phyloP scores from a whole-genome alignment of 2,113 vertebrate genomes.

The Mesitornis unicolor region DNA sequence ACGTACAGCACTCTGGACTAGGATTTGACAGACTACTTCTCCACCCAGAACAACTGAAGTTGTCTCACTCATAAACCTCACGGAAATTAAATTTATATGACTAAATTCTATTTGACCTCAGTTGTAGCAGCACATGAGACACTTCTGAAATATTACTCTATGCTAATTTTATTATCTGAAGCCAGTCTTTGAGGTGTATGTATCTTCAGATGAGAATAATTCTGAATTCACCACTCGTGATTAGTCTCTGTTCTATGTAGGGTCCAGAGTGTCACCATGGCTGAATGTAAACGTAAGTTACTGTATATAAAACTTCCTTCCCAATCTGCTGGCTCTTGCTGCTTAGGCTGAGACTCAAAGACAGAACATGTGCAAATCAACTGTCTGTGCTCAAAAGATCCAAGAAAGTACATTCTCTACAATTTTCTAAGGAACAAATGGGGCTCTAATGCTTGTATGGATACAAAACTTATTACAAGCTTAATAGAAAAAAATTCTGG shows the following conservation, averaged over 20 bases:
- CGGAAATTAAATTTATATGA: accelerated
- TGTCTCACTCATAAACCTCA: not conserved
- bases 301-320: not conserved
- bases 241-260: not conserved
- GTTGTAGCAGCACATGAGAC: not conserved
- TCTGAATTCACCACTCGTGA: conserved; percentile 20
- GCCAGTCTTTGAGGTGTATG: not conserved
- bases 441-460: not conserved
- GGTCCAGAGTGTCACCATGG: not conserved
- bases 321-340: not conserved
- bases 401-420: not conserved
- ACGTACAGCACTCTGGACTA: not conserved
- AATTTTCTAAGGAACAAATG: not conserved
- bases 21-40: not conserved
- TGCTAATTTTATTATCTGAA: not conserved
- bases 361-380: not conserved
- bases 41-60: not conserved
- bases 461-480: not conserved
- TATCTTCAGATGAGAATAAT: conserved; percentile 61
- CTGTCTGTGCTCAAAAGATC: not conserved
- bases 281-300: conserved; percentile 5
- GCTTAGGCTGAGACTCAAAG: not conserved
- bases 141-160: not conserved
- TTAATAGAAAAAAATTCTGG: not conserved
- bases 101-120: not conserved